Conservation (phyloP, 2,888 invertebrate genomes). For the Mactromeris polynyma region DNA sequence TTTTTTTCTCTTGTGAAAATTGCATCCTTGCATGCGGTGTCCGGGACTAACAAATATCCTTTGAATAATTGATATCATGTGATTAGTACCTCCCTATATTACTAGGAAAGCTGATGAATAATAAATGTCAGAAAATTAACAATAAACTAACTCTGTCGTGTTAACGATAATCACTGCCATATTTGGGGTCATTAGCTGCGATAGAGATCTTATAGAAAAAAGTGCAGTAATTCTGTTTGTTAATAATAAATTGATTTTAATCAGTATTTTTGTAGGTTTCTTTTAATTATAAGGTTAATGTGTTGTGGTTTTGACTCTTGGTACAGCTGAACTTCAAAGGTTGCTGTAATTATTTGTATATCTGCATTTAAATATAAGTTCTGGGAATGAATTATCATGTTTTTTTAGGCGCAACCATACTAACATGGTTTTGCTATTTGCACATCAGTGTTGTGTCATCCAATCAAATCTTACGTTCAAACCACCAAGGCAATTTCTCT, state of each 20-base stretch:
- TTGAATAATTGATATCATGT: conserved; percentile 32
- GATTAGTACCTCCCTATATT: conserved; percentile 23
- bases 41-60: conserved; percentile 2
- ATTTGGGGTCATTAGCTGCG: not conserved
- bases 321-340: not conserved
- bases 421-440: no score
- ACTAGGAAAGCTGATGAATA: conserved; percentile 22
- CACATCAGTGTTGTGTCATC: no score
- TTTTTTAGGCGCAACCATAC: no score
- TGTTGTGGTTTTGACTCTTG: not conserved
- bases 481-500: no score
- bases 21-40: not conserved
- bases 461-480: no score
- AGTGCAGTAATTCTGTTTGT: not conserved
- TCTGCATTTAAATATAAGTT: no score
- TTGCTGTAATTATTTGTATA: no score
- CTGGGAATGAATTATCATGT: no score
- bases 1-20: not conserved
- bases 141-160: conserved; percentile 5
- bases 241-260: not conserved
- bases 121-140: conserved; percentile 18
- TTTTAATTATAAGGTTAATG: not conserved
- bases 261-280: not conserved
- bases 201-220: not conserved
- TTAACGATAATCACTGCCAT: not conserved